Evolutionary conservation across 2,113 vertebrate genomes (phyloP).

Genomic region (Nycticebus coucang): DNA sequence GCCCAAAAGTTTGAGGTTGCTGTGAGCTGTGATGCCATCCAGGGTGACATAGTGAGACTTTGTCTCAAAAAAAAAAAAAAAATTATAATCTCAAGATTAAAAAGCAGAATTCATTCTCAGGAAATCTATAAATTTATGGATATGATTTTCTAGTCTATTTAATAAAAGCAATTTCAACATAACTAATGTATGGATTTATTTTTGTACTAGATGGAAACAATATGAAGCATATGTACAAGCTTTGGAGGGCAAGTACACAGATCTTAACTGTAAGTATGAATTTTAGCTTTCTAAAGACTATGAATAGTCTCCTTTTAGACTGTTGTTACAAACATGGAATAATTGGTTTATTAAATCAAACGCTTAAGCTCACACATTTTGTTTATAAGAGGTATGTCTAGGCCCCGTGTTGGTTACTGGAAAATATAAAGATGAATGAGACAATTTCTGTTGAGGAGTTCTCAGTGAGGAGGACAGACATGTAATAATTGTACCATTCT

Average conservation of each 20-base stretch:
- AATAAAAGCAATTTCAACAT: conserved; percentile 42
- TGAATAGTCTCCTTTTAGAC: background rate
- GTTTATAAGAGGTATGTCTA: background rate
- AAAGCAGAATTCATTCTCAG: conserved; percentile 23
- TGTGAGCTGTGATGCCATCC: too few species aligned
- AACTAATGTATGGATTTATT: conserved; percentile 58
- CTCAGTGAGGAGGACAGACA: background rate
- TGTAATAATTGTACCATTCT: background rate
- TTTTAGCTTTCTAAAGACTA: conserved; percentile 34
- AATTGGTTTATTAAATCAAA: background rate
- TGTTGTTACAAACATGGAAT: background rate
- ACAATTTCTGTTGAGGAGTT: background rate
- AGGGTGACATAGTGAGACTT: too few species aligned
- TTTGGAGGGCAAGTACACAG: conserved; percentile 98
- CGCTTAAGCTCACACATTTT: background rate
- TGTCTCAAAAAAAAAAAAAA: too few species aligned
- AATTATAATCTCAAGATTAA: conserved; percentile 37
- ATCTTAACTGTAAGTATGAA: conserved; percentile 96
- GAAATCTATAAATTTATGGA: background rate
- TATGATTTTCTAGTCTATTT: background rate
- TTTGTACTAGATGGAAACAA: conserved; percentile 94
- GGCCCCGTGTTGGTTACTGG: background rate
- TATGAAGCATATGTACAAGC: conserved; percentile 98
- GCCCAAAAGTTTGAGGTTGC: too few species aligned
- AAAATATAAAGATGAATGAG: background rate